phyloP scores from a whole-genome alignment of 2,797 vertebrate genomes.

The Acipenser oxyrinchus region DNA sequence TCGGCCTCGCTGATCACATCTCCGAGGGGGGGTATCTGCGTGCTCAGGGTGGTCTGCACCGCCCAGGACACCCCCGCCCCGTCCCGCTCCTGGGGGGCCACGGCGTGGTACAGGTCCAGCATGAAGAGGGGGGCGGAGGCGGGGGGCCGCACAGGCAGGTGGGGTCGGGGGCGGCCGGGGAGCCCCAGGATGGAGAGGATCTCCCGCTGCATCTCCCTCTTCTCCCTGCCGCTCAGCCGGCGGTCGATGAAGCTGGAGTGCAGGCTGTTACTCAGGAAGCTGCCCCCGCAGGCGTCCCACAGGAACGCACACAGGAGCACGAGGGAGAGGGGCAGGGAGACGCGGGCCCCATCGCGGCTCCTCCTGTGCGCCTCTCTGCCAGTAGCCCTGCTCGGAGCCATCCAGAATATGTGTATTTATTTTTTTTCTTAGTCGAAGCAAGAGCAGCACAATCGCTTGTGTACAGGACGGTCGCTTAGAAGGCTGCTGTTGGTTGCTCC shows the following conservation, averaged over 20 bases:
- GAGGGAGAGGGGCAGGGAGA: constrained; percentile 37
- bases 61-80: constrained; percentile 45
- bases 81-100: constrained; percentile 59
- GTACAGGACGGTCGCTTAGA: no score
- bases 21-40: constrained; percentile 63
- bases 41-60: constrained; percentile 66
- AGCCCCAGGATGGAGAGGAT: constrained; percentile 83
- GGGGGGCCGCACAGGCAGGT: constrained; percentile 60
- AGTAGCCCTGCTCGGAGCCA: no score
- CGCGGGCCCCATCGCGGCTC: constrained; percentile 2
- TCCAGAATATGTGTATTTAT: no score
- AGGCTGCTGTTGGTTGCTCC: no score
- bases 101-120: constrained; percentile 87
- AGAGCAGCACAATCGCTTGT: no score
- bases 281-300: constrained; percentile 56
- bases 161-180: constrained; percentile 70
- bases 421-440: no score
- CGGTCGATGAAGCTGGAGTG: constrained; percentile 65
- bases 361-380: neutral
- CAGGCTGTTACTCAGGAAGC: constrained; percentile 41
- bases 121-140: constrained; percentile 85
- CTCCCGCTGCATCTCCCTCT: constrained; percentile 88
- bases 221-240: constrained; percentile 73
- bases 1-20: constrained; percentile 76
- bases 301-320: constrained; percentile 44